A percentile compares a stretch with the other conserved stretches of the same genome.
phyloP scores from a whole-genome alignment of 2,797 vertebrate genomes.

The Pterois miles region DNA sequence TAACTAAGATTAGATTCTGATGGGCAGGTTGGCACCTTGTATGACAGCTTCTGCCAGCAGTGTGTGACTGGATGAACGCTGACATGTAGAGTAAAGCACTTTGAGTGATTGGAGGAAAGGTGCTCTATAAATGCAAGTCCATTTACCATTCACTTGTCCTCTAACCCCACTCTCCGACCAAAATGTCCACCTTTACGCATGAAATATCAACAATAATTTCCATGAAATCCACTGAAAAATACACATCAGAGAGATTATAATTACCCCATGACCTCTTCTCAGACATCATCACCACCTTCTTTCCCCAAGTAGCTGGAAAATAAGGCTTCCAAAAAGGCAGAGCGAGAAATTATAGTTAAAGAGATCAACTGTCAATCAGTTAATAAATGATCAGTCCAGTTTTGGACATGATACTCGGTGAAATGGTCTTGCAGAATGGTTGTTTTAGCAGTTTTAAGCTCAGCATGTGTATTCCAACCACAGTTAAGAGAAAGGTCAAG shows the following conservation, averaged over 20 bases:
- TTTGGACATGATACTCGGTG: neutral
- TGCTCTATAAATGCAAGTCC: too few species aligned
- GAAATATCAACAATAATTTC: neutral
- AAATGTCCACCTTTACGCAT: neutral
- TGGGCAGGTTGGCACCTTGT: too few species aligned
- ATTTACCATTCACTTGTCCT: neutral
- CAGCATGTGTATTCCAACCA: conserved; percentile 2
- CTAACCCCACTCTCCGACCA: neutral
- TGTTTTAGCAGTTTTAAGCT: neutral
- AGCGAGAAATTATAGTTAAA: neutral
- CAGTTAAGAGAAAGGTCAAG: conserved; percentile 32
- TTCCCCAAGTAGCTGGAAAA: neutral
- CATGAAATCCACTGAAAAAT: neutral
- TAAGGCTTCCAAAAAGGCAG: neutral
- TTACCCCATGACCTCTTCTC: neutral
- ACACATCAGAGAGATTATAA: neutral
- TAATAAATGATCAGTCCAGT: neutral
- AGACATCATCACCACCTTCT: neutral
- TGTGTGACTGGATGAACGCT: too few species aligned
- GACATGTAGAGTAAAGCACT: too few species aligned
- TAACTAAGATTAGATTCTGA: too few species aligned
- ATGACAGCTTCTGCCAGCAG: too few species aligned
- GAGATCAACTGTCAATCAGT: neutral
- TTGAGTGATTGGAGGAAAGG: too few species aligned
- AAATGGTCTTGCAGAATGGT: neutral